A percentile compares a stretch with the other conserved stretches of the same genome.
Conservation (phyloP, 1,140 invertebrate species). For the Hyposmocoma kahamanoa region DNA sequence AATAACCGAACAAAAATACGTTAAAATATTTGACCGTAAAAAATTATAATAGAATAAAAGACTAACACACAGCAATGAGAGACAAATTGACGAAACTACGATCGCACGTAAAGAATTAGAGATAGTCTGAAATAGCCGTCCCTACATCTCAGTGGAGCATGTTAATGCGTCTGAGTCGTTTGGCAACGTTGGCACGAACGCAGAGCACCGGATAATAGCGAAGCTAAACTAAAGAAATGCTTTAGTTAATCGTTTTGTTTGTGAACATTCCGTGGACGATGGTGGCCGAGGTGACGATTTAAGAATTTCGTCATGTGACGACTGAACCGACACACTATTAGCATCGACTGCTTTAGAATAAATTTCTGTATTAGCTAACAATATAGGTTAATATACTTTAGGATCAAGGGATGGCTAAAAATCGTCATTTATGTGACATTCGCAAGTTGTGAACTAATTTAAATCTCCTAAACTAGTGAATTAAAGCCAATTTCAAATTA, state of each 20-base stretch:
- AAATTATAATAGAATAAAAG: no score
- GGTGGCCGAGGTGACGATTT: conserved; percentile 11
- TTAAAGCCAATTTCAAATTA: no score
- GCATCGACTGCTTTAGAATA: no score
- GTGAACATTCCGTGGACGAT: conserved; percentile 15
- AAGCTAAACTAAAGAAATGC: conserved; percentile 21
- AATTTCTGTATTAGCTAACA: no score
- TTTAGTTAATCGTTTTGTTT: conserved; percentile 28
- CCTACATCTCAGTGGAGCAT: conserved; percentile 17
- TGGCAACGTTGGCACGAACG: background rate
- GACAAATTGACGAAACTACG: background rate
- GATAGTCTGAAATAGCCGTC: conserved; percentile 23
- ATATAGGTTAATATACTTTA: no score
- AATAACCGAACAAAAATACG: no score
- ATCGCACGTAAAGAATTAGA: background rate
- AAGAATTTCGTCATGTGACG: conserved; percentile 12
- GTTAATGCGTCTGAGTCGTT: conserved; percentile 15
- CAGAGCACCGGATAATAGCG: background rate
- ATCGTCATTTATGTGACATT: no score
- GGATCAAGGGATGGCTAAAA: no score
- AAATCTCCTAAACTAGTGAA: no score
- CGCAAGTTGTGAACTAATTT: no score
- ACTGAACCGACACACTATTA: background rate
- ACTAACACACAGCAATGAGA: no score
- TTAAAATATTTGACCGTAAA: no score